These are phyloP conservation scores for Drosophila lacteicornis DNA, from an alignment of 1,140 invertebrate genomes.

Conservation along the genomic window DNA sequence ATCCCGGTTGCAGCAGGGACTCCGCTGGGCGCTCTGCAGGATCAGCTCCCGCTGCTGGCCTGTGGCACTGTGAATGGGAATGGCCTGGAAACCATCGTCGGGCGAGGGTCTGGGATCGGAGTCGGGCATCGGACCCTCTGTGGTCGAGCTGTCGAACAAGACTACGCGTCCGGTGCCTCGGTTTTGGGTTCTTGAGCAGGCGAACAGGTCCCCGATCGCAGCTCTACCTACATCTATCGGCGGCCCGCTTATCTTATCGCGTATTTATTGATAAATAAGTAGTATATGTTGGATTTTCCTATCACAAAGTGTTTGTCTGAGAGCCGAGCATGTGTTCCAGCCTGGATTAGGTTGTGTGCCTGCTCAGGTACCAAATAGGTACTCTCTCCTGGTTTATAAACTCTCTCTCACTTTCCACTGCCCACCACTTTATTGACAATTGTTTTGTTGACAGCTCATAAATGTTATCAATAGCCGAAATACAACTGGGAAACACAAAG, in stretches of 20 bases:
- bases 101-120: conserved; percentile 29
- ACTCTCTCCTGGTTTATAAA: background rate
- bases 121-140: conserved; percentile 40
- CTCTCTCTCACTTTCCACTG: conserved; percentile 1
- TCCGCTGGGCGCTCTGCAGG: conserved; percentile 20
- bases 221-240: conserved; percentile 45
- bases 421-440: background rate
- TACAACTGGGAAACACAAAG: conserved; percentile 11
- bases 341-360: background rate
- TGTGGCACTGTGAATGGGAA: conserved; percentile 18
- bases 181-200: conserved; percentile 8
- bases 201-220: conserved; percentile 37
- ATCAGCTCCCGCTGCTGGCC: conserved; percentile 19
- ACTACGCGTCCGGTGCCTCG: conserved; percentile 32
- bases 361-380: conserved; percentile 4
- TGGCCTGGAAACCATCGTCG: conserved; percentile 42
- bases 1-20: conserved; percentile 61
- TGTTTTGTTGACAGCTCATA: conserved; percentile 21
- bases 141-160: conserved; percentile 28
- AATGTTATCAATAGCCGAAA: conserved; percentile 18
- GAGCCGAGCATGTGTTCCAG: conserved; percentile 34
- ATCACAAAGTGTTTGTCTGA: conserved; percentile 37
- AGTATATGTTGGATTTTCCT: conserved; percentile 40
- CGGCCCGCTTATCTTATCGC: conserved; percentile 62
- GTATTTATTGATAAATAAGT: conserved; percentile 61